Evolutionary conservation across 2,113 vertebrate species (phyloP), one percentile per base, ranked within the genome.

Genomic region (Pantherophis guttatus): DNA sequence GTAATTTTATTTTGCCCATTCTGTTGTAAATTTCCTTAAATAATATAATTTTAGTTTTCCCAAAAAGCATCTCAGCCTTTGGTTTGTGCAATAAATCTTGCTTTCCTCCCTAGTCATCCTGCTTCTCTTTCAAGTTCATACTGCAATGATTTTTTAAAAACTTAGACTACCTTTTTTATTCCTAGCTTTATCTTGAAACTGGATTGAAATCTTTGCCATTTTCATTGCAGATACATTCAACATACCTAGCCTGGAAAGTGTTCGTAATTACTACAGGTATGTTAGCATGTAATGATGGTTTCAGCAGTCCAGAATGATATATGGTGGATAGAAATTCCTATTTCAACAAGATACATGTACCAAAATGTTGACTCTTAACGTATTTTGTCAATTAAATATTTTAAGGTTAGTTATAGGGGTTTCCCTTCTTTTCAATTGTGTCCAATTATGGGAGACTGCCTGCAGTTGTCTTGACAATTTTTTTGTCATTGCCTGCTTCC

Each of bases 221-320:
- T 96, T 97, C 90, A 93, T 93, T 96, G 94, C 98, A 99, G 99
- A 99, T 98, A 98, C 98, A 59, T 99, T 99, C 98, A 99, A 99
- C 95, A 98, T 99, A 90, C 98, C 99, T 92, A 98, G 97, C 89
- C 95, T 98, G 98, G 97, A 98, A 91, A 99, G 98, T 15, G 55
- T 98, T 96, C 97, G 96, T 96, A 99, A 99, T 97, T 99, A 99
- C 96, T 99, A 99, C 99, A 99, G 99, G 99, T 99, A 97, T 55
- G 94, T 93, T 58, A 86, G 53, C 93, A 91, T 94, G 39, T 55
- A 19, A 9, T 85, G 89, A 19, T 94, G 53, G 70, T 26, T n/a
- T 52, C 0, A 0, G 86, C 29, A 87, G 87, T 86, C 94, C 53
- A 93, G 91, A 89, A 75, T 70, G 62, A 33, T 85, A 48, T 90